Evolutionary conservation across 2,113 vertebrate species (phyloP).

Genomic region (Suricata suricatta): DNA sequence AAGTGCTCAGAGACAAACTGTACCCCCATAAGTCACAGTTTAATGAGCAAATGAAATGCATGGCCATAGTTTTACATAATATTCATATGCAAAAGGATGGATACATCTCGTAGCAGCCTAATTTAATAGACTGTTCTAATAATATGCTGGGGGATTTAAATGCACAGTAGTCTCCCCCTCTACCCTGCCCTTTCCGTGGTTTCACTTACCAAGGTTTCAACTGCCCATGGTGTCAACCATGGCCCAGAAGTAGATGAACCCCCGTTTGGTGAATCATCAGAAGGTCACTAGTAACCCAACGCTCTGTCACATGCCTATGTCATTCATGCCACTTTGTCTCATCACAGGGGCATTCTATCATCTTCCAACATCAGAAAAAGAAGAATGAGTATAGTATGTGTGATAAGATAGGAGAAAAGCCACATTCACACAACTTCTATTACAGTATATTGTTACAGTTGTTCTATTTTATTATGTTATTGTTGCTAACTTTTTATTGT

Average conservation of each 20-base stretch:
- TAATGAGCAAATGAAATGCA: conserved; percentile 74
- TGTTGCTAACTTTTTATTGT: background rate
- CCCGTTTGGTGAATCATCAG: background rate
- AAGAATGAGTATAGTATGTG: background rate
- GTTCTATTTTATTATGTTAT: background rate
- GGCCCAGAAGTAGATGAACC: background rate
- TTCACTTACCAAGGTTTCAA: background rate
- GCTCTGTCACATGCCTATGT: background rate
- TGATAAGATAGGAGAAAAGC: background rate
- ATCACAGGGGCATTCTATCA: background rate
- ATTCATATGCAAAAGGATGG: conserved; percentile 73
- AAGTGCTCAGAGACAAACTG: conserved; percentile 62
- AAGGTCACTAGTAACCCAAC: background rate
- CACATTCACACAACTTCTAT: background rate
- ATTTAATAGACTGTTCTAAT: conserved; percentile 71
- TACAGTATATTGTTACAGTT: background rate
- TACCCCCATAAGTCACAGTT: conserved; percentile 68
- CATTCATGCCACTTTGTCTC: background rate
- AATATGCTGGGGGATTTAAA: background rate
- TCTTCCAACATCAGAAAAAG: background rate
- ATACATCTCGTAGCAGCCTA: conserved; percentile 48
- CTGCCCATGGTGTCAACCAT: background rate
- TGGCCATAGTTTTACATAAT: conserved; percentile 76
- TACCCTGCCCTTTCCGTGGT: background rate
- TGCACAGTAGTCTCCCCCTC: background rate